phyloP scores from a whole-genome alignment of 2,797 vertebrate genomes.

The Jordanella pulchra region DNA sequence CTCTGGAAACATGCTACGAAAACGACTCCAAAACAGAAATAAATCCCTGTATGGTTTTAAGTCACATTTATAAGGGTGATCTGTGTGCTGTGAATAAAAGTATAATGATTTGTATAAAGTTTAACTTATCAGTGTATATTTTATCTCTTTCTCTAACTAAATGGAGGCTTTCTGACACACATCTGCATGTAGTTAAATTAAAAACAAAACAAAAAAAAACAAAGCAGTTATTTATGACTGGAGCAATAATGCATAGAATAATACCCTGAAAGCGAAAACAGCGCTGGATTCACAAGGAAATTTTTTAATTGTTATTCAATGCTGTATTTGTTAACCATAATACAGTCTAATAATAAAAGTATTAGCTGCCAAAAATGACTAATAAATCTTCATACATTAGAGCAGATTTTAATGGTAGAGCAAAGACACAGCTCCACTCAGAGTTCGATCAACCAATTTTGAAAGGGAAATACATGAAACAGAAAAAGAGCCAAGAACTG shows the following conservation, averaged over 20 bases:
- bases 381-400: not conserved
- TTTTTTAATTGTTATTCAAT: not conserved
- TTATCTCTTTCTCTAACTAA: slow-evolving; percentile 12
- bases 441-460: not conserved
- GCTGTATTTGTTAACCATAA: not conserved
- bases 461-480: not conserved
- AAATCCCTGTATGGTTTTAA: not conserved
- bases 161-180: slow-evolving; percentile 17
- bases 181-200: slow-evolving; percentile 3
- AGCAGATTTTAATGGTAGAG: not conserved
- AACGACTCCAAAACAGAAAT: not conserved
- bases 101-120: not conserved
- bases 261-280: not conserved
- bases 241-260: not conserved
- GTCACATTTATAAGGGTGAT: not conserved
- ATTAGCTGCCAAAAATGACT: not conserved
- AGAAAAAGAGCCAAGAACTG: not conserved
- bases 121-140: not conserved
- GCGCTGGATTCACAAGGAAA: not conserved
- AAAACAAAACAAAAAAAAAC: not conserved
- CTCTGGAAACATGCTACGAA: not conserved
- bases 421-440: not conserved
- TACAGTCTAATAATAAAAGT: not conserved
- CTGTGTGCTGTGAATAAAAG: not conserved
- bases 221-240: not conserved